Evolutionary conservation across 1,140 invertebrate species (phyloP), one percentile per base, ranked within the genome.

Genomic region (Acyrthosiphon pisum): DNA sequence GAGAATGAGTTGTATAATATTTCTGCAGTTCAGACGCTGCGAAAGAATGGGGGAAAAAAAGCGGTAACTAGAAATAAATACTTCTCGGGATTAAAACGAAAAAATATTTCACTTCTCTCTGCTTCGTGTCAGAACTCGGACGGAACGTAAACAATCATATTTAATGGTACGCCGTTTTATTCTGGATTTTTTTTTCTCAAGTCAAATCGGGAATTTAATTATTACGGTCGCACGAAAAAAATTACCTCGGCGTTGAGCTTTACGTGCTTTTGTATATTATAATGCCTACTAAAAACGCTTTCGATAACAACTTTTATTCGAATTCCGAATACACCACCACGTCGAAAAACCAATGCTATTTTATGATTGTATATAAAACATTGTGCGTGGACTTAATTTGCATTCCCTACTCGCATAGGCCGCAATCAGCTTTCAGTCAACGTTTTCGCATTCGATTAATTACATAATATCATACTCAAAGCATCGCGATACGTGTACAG

Each of bases 371-470:
- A 41, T 37, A 37, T 23, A 37, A 20, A 8, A 37, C 22, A 44
- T 84, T 30, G 26, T 44, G 23, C 37, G 26, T 41, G 44, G 35
- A 22, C 41, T 46, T 46, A 18, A 87, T 87, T 87, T 87, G 30
- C 26, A 48, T 87, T n/a, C 35, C 20, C 44, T 20, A n/a, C 46
- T 22, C n/a, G 14, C 41, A 44, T 53, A 2, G 46, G 22, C 11
- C n/a, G 20, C 30, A 91, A 91, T 91, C 46, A 76, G 90, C 60
- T 76, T 91, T 91, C 68, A 30, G 30, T 35, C 11, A 44, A 91
- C 90, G 20, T 76, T 46, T 76, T 76, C 60, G 35, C 23, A 41
- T 91, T 91, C 76, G 60, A 91, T 91, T 91, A 91, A 91, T 91
- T 68, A 48, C 41, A 9, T 44, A n/a, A 6, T n/a, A 7, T 46